phyloP scores from a whole-genome alignment of 2,888 invertebrate genomes.

The Acanthosepion esculentum region DNA sequence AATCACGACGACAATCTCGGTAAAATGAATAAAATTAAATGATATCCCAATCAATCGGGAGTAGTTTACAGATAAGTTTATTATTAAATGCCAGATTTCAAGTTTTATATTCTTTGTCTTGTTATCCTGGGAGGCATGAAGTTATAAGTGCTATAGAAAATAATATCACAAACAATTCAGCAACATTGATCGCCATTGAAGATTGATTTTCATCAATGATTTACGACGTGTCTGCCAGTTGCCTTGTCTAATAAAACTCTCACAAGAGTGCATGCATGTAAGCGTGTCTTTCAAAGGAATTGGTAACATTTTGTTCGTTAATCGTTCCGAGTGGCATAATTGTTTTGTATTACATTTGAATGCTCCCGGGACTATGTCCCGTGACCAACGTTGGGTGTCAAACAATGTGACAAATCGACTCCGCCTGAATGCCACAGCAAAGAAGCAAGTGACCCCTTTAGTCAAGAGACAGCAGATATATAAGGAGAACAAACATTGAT shows the following conservation, averaged over 20 bases:
- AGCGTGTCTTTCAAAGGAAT: not conserved
- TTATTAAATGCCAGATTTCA: too few species aligned
- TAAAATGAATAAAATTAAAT: too few species aligned
- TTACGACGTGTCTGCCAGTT: not conserved
- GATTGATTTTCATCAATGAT: not conserved
- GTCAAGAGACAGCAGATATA: not conserved
- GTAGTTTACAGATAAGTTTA: too few species aligned
- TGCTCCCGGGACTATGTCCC: not conserved
- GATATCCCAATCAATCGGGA: too few species aligned
- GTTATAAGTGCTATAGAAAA: too few species aligned
- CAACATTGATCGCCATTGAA: not conserved
- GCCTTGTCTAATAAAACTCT: not conserved
- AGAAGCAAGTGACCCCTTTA: not conserved
- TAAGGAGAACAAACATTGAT: not conserved
- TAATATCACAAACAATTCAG: not conserved
- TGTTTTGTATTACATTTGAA: not conserved
- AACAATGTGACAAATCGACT: not conserved
- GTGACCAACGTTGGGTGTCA: not conserved
- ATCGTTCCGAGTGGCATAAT: not conserved
- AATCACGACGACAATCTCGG: too few species aligned
- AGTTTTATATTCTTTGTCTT: too few species aligned
- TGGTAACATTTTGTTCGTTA: not conserved
- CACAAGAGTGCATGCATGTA: not conserved
- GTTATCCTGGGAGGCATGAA: too few species aligned
- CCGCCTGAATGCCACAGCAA: not conserved